phyloP scores from a whole-genome alignment of 64 coral and sea anemone genomes.

The Orbicella faveolata region DNA sequence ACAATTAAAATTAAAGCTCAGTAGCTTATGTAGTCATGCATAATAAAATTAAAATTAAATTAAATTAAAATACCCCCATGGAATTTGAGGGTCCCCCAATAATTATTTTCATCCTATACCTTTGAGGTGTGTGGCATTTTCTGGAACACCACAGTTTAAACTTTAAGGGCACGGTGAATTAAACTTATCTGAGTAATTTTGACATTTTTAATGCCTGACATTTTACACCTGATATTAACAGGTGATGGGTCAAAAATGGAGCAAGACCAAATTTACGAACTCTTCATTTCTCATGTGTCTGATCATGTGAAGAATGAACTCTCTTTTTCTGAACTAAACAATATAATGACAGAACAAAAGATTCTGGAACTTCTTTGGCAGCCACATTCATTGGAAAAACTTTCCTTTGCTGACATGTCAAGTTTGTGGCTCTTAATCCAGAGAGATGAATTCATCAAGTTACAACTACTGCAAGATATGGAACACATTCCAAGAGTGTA shows the following conservation, averaged over 20 bases:
- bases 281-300: conserved; percentile 32
- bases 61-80: no score
- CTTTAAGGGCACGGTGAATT: no score
- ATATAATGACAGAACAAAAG: background rate
- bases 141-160: no score
- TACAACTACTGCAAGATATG: conserved; percentile 73
- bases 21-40: no score
- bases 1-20: no score
- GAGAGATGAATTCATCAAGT: conserved; percentile 83
- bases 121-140: no score
- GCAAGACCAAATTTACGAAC: background rate
- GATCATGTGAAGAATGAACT: conserved; percentile 68
- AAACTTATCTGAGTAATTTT: no score
- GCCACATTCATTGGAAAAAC: conserved; percentile 53
- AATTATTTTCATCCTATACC: no score
- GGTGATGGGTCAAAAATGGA: background rate
- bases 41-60: no score
- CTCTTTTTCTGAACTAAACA: conserved; percentile 24
- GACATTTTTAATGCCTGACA: background rate
- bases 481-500: conserved; percentile 89
- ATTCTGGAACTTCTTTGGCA: conserved; percentile 41
- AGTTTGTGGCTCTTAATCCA: conserved; percentile 80
- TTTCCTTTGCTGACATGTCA: conserved; percentile 72
- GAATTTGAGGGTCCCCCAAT: no score
- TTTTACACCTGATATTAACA: background rate